Evolutionary conservation across 2,113 vertebrate species (phyloP).

Genomic region (Protomyctophum bolini): DNA sequence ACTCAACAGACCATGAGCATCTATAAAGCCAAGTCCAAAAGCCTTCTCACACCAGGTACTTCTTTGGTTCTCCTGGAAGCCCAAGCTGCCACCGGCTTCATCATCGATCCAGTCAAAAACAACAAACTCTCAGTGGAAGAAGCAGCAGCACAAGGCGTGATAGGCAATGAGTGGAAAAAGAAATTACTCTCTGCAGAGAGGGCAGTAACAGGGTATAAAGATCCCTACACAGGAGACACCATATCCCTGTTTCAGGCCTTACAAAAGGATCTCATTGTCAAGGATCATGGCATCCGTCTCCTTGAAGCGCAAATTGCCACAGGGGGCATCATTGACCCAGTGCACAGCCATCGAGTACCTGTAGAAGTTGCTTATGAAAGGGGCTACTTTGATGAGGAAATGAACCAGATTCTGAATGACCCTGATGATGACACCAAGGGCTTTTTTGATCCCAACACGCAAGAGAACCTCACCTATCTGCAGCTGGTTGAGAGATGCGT

Average conservation of each 20-base stretch:
- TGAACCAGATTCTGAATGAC: slow-evolving; percentile 80
- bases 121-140: slow-evolving; percentile 84
- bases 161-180: slow-evolving; percentile 75
- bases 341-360: slow-evolving; percentile 84
- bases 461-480: slow-evolving; percentile 85
- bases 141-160: slow-evolving; percentile 69
- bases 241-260: slow-evolving; percentile 88
- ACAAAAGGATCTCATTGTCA: slow-evolving; percentile 85
- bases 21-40: slow-evolving; percentile 86
- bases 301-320: slow-evolving; percentile 86
- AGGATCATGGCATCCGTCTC: slow-evolving; percentile 84
- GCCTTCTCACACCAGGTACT: slow-evolving; percentile 80
- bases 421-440: slow-evolving; percentile 82
- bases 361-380: slow-evolving; percentile 81
- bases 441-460: slow-evolving; percentile 85
- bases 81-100: slow-evolving; percentile 83
- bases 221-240: slow-evolving; percentile 81
- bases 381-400: slow-evolving; percentile 83
- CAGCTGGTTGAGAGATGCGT: slow-evolving; percentile 84
- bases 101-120: slow-evolving; percentile 85
- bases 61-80: slow-evolving; percentile 84
- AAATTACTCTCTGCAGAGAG: slow-evolving; percentile 83
- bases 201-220: slow-evolving; percentile 82
- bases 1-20: slow-evolving; percentile 80
- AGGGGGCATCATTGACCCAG: slow-evolving; percentile 83